Evolutionary conservation across 2,797 vertebrate species (phyloP).

Genomic region (Myotis planiceps): DNA sequence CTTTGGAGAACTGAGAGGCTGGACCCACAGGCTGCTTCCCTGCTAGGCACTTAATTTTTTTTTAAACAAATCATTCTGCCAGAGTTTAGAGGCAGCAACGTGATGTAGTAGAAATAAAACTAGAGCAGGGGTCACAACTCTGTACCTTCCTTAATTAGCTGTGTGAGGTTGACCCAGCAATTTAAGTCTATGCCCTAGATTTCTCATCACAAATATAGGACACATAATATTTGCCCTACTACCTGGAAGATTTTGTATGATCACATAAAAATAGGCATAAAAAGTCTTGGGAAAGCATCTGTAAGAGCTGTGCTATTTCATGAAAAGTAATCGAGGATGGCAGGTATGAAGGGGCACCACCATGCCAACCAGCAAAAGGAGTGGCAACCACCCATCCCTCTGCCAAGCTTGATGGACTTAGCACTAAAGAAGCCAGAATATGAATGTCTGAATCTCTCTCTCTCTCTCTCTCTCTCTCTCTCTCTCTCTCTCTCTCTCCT

Average conservation of each 20-base stretch:
- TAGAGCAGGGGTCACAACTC: conserved; percentile 57
- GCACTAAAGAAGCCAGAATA: neutral
- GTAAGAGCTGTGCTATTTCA: neutral
- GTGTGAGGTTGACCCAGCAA: conserved; percentile 47
- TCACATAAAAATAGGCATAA: neutral
- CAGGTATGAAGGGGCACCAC: too few relatives aligned
- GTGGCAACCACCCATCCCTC: neutral
- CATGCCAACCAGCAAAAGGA: neutral
- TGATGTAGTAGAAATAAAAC: conserved; percentile 44
- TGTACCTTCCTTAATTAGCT: conserved; percentile 65
- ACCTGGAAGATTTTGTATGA: neutral
- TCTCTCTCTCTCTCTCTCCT: too few relatives aligned
- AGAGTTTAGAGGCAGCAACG: neutral
- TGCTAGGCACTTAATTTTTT: neutral
- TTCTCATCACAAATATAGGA: conserved; percentile 58
- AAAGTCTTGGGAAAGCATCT: neutral
- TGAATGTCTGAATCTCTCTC: neutral
- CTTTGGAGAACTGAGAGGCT: neutral
- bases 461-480: neutral
- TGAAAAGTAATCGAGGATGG: neutral
- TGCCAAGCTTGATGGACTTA: neutral
- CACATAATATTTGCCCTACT: neutral
- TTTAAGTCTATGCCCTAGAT: conserved; percentile 73
- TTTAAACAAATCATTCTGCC: neutral
- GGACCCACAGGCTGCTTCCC: neutral